Percentiles rank a stretch among this genome's conserved stretches.
Conservation (phyloP, 2,797 vertebrate genomes). For the Acrossocheilus wenchowensis region DNA sequence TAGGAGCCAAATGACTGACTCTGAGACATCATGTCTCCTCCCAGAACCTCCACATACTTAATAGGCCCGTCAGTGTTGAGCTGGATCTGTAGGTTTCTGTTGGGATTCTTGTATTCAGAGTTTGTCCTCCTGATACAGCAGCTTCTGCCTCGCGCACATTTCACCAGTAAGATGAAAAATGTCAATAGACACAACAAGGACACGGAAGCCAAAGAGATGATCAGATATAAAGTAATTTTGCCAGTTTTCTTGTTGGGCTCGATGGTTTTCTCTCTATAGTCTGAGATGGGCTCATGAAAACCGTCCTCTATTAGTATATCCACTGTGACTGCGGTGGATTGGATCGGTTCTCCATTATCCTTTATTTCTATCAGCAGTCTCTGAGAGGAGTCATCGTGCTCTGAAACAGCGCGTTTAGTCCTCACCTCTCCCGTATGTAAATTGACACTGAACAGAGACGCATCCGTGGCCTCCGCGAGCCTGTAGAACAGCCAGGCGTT, state of each 20-base stretch:
- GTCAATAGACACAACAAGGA: slow-evolving; percentile 74
- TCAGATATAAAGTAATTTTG: slow-evolving; percentile 75
- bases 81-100: slow-evolving; percentile 79
- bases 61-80: slow-evolving; percentile 80
- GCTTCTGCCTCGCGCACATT: slow-evolving; percentile 71
- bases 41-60: slow-evolving; percentile 81
- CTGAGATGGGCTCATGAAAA: slow-evolving; percentile 65
- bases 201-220: slow-evolving; percentile 75
- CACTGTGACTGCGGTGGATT: slow-evolving; percentile 67
- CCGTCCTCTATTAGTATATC: slow-evolving; percentile 66
- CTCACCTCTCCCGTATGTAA: slow-evolving; percentile 84
- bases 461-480: slow-evolving; percentile 76
- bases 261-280: slow-evolving; percentile 65
- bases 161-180: slow-evolving; percentile 73
- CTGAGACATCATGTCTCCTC: slow-evolving; percentile 65
- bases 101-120: slow-evolving; percentile 75
- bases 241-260: slow-evolving; percentile 59
- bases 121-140: slow-evolving; percentile 70
- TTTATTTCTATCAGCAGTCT: slow-evolving; percentile 75
- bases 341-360: slow-evolving; percentile 71
- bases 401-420: slow-evolving; percentile 73
- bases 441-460: slow-evolving; percentile 79
- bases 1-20: slow-evolving; percentile 80
- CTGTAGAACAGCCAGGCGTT: slow-evolving; percentile 87
- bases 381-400: slow-evolving; percentile 79